phyloP scores from a whole-genome alignment of 1,140 invertebrate genomes.

The Zaprionus davidi region DNA sequence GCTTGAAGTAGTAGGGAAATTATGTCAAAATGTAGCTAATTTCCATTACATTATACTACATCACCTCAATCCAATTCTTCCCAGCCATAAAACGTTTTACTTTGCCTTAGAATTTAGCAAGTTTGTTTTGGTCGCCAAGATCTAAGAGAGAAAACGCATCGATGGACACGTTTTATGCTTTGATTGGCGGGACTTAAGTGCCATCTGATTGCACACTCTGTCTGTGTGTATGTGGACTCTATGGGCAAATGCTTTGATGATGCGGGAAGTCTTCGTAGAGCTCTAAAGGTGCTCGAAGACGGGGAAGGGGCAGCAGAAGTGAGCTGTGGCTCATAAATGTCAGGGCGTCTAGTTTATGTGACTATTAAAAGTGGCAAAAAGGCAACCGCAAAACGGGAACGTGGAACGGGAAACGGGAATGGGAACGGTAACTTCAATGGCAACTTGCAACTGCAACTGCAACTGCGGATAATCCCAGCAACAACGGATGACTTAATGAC shows the following conservation, averaged over 20 bases:
- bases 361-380: conserved; percentile 55
- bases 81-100: background rate
- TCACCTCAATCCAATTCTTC: background rate
- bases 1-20: too few relatives aligned
- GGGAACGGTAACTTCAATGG: background rate
- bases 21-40: too few relatives aligned
- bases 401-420: background rate
- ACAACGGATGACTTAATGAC: conserved; percentile 68
- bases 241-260: background rate
- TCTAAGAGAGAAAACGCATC: conserved; percentile 20
- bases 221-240: background rate
- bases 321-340: conserved; percentile 52
- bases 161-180: conserved; percentile 50
- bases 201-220: background rate
- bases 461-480: conserved; percentile 54
- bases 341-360: conserved; percentile 60
- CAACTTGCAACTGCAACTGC: conserved; percentile 13
- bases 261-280: background rate
- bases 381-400: background rate
- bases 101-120: background rate
- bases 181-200: conserved; percentile 40
- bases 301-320: background rate
- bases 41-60: background rate
- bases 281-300: background rate
- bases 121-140: conserved; percentile 16